Conservation (phyloP, 2,888 invertebrate genomes). For the Melitaea athalia region DNA sequence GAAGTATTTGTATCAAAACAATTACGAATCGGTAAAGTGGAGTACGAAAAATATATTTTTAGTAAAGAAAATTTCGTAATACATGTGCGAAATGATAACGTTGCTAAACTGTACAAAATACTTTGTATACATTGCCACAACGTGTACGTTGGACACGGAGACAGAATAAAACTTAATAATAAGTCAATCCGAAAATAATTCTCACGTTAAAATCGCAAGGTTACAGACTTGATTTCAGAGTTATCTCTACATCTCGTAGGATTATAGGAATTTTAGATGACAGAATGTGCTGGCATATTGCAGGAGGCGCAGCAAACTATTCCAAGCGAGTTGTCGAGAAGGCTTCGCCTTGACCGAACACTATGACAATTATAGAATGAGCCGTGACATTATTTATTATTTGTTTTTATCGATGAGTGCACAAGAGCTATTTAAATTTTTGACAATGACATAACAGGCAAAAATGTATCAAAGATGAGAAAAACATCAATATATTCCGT, state of each 20-base stretch:
- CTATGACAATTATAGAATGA: conserved; percentile 50
- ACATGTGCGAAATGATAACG: conserved; percentile 14
- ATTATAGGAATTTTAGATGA: conserved; percentile 46
- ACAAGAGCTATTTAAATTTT: conserved; percentile 11
- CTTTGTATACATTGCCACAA: conserved; percentile 47
- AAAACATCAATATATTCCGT: no score
- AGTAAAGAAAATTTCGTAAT: conserved; percentile 3
- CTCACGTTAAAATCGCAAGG: conserved; percentile 73
- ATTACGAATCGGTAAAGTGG: not conserved
- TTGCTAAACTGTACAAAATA: conserved; percentile 19
- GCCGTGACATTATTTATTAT: conserved; percentile 67
- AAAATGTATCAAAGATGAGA: not conserved
- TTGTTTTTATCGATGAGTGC: conserved; percentile 29
- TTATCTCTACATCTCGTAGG: conserved; percentile 35
- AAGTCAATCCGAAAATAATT: conserved; percentile 54
- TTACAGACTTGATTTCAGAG: conserved; percentile 42
- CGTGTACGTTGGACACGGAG: conserved; percentile 50
- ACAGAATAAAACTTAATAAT: conserved; percentile 63
- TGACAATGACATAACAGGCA: not conserved
- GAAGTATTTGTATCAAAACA: conserved; percentile 22
- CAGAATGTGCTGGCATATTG: conserved; percentile 48
- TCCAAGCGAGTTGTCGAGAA: conserved; percentile 52
- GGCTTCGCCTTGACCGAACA: conserved; percentile 72
- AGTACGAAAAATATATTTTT: not conserved
- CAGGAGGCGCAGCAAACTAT: conserved; percentile 48